Conservation (phyloP, 2,797 vertebrate species). For the Helostoma temminkii region DNA sequence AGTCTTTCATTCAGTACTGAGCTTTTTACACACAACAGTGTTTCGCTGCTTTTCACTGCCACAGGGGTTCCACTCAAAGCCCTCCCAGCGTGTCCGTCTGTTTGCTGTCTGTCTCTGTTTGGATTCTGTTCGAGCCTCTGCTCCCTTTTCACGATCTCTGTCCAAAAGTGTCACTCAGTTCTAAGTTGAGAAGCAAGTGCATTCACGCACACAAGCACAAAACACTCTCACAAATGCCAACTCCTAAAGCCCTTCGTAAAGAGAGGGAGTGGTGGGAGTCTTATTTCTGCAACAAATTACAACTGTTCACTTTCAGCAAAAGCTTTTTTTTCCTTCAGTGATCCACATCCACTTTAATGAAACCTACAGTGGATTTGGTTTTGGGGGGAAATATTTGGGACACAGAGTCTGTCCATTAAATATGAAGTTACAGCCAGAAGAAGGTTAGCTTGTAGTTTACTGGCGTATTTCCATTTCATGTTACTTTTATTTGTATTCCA, state of each 20-base stretch:
- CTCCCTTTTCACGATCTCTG: constrained; percentile 66
- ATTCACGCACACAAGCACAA: constrained; percentile 46
- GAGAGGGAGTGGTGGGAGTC: constrained; percentile 6
- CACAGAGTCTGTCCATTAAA: background rate
- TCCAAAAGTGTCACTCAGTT: constrained; percentile 75
- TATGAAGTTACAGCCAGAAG: background rate
- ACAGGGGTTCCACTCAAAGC: constrained; percentile 46
- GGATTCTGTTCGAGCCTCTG: constrained; percentile 57
- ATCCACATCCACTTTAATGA: background rate
- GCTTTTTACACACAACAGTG: constrained; percentile 38
- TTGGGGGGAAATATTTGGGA: background rate
- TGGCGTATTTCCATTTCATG: too few relatives aligned
- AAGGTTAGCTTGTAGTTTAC: background rate
- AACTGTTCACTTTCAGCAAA: constrained; percentile 7
- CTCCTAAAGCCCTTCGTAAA: constrained; percentile 34
- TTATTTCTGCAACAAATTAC: constrained; percentile 27
- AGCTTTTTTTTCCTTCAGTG: background rate
- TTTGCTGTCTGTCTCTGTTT: constrained; percentile 66
- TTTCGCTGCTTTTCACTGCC: constrained; percentile 42
- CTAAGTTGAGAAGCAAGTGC: constrained; percentile 59
- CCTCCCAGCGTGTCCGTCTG: constrained; percentile 53
- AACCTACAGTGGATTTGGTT: background rate
- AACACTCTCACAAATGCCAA: constrained; percentile 46
- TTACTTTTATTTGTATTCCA: too few relatives aligned
- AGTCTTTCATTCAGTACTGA: constrained; percentile 37